phyloP scores from a whole-genome alignment of 2,113 vertebrate genomes.

The Sarotherodon lohbergeri region DNA sequence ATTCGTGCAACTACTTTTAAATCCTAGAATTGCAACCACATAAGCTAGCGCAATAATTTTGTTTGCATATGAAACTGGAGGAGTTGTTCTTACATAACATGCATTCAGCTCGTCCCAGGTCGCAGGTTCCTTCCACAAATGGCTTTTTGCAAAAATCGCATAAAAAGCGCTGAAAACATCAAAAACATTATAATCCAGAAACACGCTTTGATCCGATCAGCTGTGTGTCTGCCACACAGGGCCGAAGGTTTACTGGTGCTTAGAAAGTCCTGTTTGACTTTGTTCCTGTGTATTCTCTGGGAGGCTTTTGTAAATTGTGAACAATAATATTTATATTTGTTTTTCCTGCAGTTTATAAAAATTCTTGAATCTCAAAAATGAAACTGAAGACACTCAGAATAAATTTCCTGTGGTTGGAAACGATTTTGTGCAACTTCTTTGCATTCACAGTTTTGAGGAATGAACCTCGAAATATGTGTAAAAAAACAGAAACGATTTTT shows the following conservation, averaged over 20 bases:
- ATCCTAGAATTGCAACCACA: neutral
- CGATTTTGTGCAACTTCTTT: neutral
- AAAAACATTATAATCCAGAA: too few relatives aligned
- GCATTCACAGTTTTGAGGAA: neutral
- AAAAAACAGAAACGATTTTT: neutral
- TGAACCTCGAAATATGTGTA: neutral
- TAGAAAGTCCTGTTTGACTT: neutral
- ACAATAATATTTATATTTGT: neutral
- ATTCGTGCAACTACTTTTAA: neutral
- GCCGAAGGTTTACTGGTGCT: accelerated
- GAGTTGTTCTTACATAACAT: neutral
- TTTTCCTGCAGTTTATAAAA: neutral
- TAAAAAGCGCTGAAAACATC: too few relatives aligned
- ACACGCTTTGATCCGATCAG: too few relatives aligned
- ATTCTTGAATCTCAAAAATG: neutral
- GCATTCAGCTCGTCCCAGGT: neutral
- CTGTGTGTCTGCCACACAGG: neutral
- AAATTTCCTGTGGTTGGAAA: neutral
- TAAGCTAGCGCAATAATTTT: neutral
- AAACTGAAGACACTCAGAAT: neutral
- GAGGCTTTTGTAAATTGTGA: neutral
- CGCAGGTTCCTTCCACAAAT: neutral
- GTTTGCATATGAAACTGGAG: neutral
- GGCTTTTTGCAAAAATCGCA: neutral
- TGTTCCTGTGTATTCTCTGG: neutral